Evolutionary conservation across 2,113 vertebrate genomes (phyloP).

Genomic region (Zosterops hypoxanthus): DNA sequence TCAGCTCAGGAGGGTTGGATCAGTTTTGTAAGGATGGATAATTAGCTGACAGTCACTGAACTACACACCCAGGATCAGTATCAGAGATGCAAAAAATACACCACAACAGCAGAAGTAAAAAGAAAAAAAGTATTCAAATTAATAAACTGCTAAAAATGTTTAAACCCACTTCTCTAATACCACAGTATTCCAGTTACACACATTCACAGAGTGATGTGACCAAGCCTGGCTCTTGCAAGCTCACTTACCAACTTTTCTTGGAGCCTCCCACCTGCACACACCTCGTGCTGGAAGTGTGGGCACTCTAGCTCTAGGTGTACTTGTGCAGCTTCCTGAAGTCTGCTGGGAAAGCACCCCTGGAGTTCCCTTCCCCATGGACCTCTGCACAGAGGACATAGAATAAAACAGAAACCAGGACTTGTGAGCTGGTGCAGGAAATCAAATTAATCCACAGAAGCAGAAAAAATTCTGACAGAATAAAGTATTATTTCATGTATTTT

Average conservation of each 20-base stretch:
- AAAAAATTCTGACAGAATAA: not conserved
- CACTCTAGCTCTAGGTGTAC: not conserved
- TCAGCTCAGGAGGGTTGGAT: not conserved
- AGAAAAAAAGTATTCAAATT: not conserved
- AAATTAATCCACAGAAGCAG: not conserved
- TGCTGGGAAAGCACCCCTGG: not conserved
- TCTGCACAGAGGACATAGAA: not conserved
- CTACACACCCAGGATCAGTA: not conserved
- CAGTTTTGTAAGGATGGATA: not conserved
- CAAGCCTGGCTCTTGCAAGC: not conserved
- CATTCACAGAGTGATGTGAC: fast-evolving
- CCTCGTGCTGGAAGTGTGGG: not conserved
- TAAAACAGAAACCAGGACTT: not conserved
- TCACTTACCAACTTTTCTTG: not conserved
- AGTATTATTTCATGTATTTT: not conserved
- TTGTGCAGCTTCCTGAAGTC: not conserved
- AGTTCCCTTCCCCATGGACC: not conserved
- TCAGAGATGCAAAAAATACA: not conserved
- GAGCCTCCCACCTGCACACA: not conserved
- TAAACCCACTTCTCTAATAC: not conserved
- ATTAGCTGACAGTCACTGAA: not conserved
- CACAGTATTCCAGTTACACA: not conserved
- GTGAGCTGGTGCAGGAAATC: not conserved
- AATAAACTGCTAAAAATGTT: not conserved
- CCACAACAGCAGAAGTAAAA: not conserved